Evolutionary conservation across 1,140 invertebrate species (phyloP).

Genomic region (Cherax destructor): DNA sequence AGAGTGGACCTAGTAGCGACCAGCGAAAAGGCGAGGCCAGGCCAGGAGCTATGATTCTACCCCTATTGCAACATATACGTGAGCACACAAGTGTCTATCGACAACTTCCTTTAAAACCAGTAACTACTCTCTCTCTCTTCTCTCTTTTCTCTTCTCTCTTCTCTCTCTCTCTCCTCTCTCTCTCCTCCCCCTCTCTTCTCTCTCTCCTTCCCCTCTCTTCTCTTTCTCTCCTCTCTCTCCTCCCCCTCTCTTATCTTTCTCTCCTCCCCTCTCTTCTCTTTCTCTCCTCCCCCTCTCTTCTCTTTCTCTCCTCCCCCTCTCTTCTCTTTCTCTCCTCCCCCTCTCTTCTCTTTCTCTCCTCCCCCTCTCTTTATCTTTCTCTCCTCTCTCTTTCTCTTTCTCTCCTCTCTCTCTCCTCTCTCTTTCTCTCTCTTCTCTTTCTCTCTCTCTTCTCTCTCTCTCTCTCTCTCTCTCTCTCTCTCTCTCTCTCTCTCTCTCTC

Average conservation of each 20-base stretch:
- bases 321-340: background rate
- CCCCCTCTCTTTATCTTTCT: background rate
- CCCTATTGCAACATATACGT: too few species aligned
- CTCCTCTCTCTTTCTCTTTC: background rate
- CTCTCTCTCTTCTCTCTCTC: background rate
- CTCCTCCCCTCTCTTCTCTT: background rate
- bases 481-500: background rate
- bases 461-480: background rate
- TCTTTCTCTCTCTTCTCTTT: background rate
- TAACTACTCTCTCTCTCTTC: too few species aligned
- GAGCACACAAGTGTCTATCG: too few species aligned
- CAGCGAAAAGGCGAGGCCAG: too few species aligned
- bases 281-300: background rate
- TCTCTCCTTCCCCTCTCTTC: background rate
- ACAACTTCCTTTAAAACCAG: too few species aligned
- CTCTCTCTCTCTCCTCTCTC: conserved; percentile 1
- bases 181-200: background rate
- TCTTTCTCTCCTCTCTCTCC: background rate
- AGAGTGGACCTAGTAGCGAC: too few species aligned
- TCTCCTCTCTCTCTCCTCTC: background rate
- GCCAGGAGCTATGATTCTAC: too few species aligned
- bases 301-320: background rate
- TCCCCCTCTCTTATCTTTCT: background rate
- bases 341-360: background rate
- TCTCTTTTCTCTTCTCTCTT: background rate